phyloP scores from a whole-genome alignment of 1,140 invertebrate genomes.

The Drosophila kurseongensis region DNA sequence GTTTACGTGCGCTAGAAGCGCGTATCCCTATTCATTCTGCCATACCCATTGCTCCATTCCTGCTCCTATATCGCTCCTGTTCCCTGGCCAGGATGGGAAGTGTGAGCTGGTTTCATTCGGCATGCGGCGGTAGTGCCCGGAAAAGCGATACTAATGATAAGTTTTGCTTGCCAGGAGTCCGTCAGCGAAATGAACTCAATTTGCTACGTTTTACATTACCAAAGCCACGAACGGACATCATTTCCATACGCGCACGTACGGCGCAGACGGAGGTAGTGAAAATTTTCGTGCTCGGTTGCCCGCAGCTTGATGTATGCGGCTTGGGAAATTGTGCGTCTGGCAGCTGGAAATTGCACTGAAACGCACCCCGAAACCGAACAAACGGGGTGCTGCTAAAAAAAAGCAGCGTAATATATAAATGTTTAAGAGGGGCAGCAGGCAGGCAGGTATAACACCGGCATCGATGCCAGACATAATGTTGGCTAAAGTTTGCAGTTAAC shows the following conservation, averaged over 20 bases:
- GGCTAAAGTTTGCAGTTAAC: constrained; percentile 73
- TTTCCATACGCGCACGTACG: constrained; percentile 36
- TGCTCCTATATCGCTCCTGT: constrained; percentile 11
- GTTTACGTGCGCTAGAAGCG: constrained; percentile 54
- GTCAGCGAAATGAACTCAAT: constrained; percentile 79
- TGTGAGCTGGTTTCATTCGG: constrained; percentile 61
- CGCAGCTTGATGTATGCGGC: constrained; percentile 41
- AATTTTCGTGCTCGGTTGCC: constrained; percentile 25
- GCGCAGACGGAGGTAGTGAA: constrained; percentile 3
- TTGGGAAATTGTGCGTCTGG: constrained; percentile 60
- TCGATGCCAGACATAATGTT: constrained; percentile 66
- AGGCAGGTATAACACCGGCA: constrained; percentile 19
- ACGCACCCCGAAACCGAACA: constrained; percentile 17
- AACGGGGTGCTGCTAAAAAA: constrained; percentile 10
- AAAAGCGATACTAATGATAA: constrained; percentile 84
- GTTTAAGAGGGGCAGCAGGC: constrained; percentile 31
- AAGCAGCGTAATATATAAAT: constrained; percentile 41
- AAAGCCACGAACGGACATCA: constrained; percentile 33
- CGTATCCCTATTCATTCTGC: constrained; percentile 9
- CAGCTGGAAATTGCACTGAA: constrained; percentile 76
- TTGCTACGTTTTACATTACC: constrained; percentile 75
- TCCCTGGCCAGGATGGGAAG: constrained; percentile 15
- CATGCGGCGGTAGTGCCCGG: constrained; percentile 66
- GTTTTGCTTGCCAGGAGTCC: constrained; percentile 58
- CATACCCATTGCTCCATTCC: not conserved